These are phyloP conservation scores for Scomberomorus guttatus DNA, from an alignment of 2,797 vertebrate genomes.

Conservation along the genomic window DNA sequence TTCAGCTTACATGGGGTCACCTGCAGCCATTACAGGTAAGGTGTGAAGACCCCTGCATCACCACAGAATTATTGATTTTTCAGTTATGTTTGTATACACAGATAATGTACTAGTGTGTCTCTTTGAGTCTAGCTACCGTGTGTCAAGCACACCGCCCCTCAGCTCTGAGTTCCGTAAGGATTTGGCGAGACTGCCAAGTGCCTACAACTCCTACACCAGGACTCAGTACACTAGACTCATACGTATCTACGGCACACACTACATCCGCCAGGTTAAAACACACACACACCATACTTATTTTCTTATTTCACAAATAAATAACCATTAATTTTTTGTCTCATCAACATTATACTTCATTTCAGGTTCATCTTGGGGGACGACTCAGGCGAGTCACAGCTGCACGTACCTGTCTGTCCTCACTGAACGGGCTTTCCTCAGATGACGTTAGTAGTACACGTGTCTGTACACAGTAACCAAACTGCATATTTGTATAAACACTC, in stretches of 20 bases:
- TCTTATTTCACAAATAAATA: too few relatives aligned
- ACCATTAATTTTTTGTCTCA: not conserved
- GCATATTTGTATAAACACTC: not conserved
- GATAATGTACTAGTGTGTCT: not conserved
- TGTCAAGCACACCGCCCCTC: not conserved
- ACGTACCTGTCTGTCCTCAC: slow-evolving; percentile 41
- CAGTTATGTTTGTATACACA: not conserved
- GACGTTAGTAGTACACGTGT: not conserved
- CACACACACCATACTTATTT: not conserved
- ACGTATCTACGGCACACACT: slow-evolving; percentile 44
- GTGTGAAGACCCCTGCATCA: accelerated
- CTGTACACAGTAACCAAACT: not conserved
- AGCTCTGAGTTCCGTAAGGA: slow-evolving; percentile 24
- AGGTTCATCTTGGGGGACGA: slow-evolving; percentile 55
- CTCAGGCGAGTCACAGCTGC: slow-evolving; percentile 42
- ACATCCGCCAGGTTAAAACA: slow-evolving; percentile 45
- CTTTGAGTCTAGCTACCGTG: slow-evolving; percentile 43
- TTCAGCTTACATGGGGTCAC: slow-evolving; percentile 56
- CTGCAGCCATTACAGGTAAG: slow-evolving; percentile 61
- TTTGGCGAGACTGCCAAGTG: slow-evolving; percentile 24
- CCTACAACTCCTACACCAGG: slow-evolving; percentile 9
- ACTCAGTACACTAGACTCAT: slow-evolving; percentile 21
- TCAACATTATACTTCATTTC: not conserved
- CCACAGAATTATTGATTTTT: accelerated
- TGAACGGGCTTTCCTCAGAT: slow-evolving; percentile 25